Percentiles rank a stretch among this genome's conserved stretches.
These are phyloP conservation scores for Enteromius fasciolatus DNA, from an alignment of 2,797 vertebrate species.

Conservation along the genomic window DNA sequence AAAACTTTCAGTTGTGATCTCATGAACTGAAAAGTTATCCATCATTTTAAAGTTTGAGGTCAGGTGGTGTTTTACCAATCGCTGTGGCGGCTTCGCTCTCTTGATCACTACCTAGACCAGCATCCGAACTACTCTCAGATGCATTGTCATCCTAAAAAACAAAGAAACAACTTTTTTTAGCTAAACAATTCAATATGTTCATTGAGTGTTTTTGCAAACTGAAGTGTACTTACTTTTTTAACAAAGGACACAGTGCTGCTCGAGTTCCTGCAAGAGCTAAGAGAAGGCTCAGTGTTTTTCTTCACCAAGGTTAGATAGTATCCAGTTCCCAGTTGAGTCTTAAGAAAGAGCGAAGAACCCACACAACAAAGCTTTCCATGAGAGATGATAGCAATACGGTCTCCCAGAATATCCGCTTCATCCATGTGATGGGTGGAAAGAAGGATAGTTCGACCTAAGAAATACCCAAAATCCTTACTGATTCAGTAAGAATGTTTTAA, in stretches of 20 bases:
- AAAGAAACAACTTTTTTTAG: slow-evolving; percentile 7
- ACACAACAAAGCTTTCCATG: slow-evolving; percentile 96
- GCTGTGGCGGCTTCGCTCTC: slow-evolving; percentile 93
- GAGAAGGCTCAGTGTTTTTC: slow-evolving; percentile 89
- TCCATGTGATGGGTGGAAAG: slow-evolving; percentile 99
- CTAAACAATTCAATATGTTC: background rate
- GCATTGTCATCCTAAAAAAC: slow-evolving; percentile 88
- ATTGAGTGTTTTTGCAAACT: background rate
- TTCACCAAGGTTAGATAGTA: slow-evolving; percentile 98
- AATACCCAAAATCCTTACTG: background rate
- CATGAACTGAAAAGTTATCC: background rate
- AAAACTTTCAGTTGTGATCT: slow-evolving; percentile 10
- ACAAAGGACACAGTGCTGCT: slow-evolving; percentile 92
- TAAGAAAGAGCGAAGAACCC: slow-evolving; percentile 94
- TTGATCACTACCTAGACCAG: slow-evolving; percentile 96
- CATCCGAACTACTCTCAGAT: slow-evolving; percentile 97
- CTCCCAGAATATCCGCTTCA: slow-evolving; percentile 95
- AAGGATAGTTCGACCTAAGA: slow-evolving; percentile 92
- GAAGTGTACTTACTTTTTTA: slow-evolving; percentile 79
- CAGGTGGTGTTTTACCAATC: slow-evolving; percentile 81
- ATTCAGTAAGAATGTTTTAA: background rate
- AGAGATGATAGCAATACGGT: slow-evolving; percentile 97
- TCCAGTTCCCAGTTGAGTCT: slow-evolving; percentile 95
- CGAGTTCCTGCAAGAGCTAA: slow-evolving; percentile 95
- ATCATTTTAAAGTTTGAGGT: background rate